Conservation (phyloP, 2,888 invertebrate species). For the Lumbricus terrestris region DNA sequence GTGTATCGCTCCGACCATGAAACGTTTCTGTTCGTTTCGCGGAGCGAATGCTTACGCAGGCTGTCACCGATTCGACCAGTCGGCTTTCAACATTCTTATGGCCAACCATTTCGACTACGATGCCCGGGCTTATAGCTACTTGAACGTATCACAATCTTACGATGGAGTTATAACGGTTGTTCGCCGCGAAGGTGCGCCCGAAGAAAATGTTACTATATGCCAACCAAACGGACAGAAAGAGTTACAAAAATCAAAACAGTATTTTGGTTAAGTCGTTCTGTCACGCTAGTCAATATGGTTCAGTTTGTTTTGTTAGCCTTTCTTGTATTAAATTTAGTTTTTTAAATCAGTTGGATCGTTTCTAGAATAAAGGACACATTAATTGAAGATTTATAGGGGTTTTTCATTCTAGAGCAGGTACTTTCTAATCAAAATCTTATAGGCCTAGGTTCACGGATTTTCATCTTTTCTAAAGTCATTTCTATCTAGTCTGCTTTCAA, state of each 20-base stretch:
- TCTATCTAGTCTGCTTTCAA: too few species aligned
- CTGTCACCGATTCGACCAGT: slow-evolving; percentile 58
- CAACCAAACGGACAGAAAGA: not conserved
- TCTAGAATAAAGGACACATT: not conserved
- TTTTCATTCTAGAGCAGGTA: too few species aligned
- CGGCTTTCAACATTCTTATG: slow-evolving; percentile 57
- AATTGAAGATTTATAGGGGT: too few species aligned
- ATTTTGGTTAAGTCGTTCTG: not conserved
- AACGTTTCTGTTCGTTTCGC: slow-evolving; percentile 39
- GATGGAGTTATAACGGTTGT: not conserved
- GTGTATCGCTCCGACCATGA: slow-evolving; percentile 52
- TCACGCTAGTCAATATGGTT: not conserved
- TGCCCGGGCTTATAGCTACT: slow-evolving; percentile 16
- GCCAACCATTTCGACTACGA: slow-evolving; percentile 54
- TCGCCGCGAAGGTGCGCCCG: not conserved
- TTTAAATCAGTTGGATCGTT: too few species aligned
- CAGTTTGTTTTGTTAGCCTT: not conserved
- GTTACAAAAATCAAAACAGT: not conserved
- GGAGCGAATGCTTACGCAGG: slow-evolving; percentile 39
- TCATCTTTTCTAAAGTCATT: too few species aligned
- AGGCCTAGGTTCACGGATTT: too few species aligned
- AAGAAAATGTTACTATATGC: not conserved
- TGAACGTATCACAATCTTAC: too few species aligned
- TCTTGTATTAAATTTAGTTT: not conserved
- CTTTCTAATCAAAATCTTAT: too few species aligned